These are phyloP conservation scores for Varroa destructor DNA, from an alignment of 1,140 invertebrate species.

Conservation along the genomic window DNA sequence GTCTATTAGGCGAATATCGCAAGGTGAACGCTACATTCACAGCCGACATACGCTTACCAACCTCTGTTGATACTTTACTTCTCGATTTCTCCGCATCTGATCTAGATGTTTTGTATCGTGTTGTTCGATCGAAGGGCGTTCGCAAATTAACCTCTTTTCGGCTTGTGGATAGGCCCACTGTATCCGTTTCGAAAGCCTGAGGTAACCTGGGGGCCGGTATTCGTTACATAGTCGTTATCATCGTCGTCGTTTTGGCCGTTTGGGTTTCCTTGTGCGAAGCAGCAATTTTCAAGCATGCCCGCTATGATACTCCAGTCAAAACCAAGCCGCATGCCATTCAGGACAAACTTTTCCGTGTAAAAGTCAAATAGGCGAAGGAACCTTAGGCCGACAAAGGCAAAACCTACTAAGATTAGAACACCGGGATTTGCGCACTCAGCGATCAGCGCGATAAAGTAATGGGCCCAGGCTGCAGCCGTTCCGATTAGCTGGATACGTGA, in stretches of 20 bases:
- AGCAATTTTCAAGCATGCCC: conserved; percentile 25
- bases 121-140: no score
- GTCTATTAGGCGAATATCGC: no score
- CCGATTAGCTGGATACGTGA: conserved; percentile 12
- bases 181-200: conserved; percentile 5
- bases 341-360: conserved; percentile 24
- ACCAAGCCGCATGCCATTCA: conserved; percentile 21
- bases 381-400: conserved; percentile 2
- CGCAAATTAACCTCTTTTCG: neutral
- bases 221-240: conserved; percentile 11
- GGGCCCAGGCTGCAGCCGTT: neutral
- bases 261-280: conserved; percentile 19
- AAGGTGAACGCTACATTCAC: no score
- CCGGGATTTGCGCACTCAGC: neutral
- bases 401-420: neutral
- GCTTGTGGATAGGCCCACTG: conserved; percentile 12
- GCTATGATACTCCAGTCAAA: conserved; percentile 23
- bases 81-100: no score
- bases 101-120: no score
- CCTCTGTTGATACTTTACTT: no score
- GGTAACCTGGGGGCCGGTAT: neutral
- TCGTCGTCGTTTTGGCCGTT: conserved; percentile 18
- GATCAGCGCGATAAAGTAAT: conserved; percentile 15
- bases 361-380: conserved; percentile 18
- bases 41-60: no score